These are phyloP conservation scores for Chamaedrilus cognettii DNA, from an alignment of 2,888 invertebrate genomes.

Conservation along the genomic window DNA sequence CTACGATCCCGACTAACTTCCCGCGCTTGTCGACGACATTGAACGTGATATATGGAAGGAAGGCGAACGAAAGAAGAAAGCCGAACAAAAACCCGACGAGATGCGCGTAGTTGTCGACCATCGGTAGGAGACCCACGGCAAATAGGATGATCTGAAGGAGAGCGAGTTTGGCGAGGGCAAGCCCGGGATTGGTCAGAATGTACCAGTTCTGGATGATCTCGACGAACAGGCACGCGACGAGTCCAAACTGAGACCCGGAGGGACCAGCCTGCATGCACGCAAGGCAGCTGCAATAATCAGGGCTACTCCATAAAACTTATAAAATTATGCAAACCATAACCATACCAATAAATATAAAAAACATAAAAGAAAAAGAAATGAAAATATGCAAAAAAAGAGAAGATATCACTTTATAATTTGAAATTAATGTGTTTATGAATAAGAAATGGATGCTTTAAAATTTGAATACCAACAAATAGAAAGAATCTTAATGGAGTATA, in stretches of 20 bases:
- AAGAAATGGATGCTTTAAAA: too few species aligned
- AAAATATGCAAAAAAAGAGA: too few species aligned
- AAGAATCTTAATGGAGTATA: too few species aligned
- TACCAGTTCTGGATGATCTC: constrained; percentile 93
- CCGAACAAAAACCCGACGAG: constrained; percentile 94
- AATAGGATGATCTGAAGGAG: constrained; percentile 50
- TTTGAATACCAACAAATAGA: too few species aligned
- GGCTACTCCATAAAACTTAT: too few species aligned
- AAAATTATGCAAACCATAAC: too few species aligned
- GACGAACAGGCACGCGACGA: constrained; percentile 90
- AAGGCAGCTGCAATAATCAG: too few species aligned
- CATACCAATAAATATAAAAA: too few species aligned
- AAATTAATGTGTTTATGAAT: too few species aligned
- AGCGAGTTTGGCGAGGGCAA: constrained; percentile 47
- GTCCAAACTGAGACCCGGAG: constrained; percentile 94
- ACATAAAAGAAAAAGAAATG: too few species aligned
- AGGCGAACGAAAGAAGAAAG: constrained; percentile 86
- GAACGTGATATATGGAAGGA: constrained; percentile 93
- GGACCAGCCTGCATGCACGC: constrained; percentile 99
- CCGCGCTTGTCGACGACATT: constrained; percentile 82
- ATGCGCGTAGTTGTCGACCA: constrained; percentile 99
- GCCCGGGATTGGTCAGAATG: constrained; percentile 65
- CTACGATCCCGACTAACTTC: constrained; percentile 65
- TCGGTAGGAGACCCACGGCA: constrained; percentile 81
- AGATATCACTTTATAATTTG: too few species aligned